Evolutionary conservation across 2,888 invertebrate species (phyloP).

Genomic region (Tetropium fuscum): DNA sequence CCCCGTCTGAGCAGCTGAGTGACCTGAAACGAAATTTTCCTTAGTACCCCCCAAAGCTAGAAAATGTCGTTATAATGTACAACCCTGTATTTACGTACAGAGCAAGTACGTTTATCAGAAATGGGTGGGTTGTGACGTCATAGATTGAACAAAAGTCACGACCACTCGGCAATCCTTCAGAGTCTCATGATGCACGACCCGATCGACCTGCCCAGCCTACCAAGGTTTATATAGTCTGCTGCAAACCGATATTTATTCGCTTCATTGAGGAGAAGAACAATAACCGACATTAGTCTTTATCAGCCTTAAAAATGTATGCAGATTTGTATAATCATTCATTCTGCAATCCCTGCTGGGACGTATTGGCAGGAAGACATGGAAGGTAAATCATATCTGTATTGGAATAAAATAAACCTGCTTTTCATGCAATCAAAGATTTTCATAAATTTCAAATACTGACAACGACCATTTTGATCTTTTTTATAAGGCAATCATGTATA

Average conservation of each 20-base stretch:
- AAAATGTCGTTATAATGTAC: too few relatives aligned
- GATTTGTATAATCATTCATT: background rate
- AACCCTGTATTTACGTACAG: background rate
- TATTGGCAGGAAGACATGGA: too few relatives aligned
- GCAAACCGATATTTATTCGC: slow-evolving; percentile 2
- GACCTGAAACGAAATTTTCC: too few relatives aligned
- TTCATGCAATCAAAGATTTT: too few relatives aligned
- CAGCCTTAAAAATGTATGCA: background rate
- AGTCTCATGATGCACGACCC: slow-evolving; percentile 47
- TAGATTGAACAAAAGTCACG: slow-evolving; percentile 19
- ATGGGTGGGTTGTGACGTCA: slow-evolving; percentile 23
- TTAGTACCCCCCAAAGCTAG: too few relatives aligned
- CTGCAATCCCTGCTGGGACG: too few relatives aligned
- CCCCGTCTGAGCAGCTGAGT: too few relatives aligned
- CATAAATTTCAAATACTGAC: too few relatives aligned
- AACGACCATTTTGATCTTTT: too few relatives aligned
- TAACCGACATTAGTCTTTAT: background rate
- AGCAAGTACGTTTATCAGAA: slow-evolving; percentile 8
- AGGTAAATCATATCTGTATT: too few relatives aligned
- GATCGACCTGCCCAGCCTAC: slow-evolving; percentile 47
- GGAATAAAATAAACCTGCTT: too few relatives aligned
- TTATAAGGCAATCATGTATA: too few relatives aligned
- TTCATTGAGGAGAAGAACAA: background rate
- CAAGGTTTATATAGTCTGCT: slow-evolving; percentile 45
- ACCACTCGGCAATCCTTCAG: slow-evolving; percentile 11